Evolutionary conservation across 2,797 vertebrate species (phyloP).

Genomic region (Muscicapa striata): DNA sequence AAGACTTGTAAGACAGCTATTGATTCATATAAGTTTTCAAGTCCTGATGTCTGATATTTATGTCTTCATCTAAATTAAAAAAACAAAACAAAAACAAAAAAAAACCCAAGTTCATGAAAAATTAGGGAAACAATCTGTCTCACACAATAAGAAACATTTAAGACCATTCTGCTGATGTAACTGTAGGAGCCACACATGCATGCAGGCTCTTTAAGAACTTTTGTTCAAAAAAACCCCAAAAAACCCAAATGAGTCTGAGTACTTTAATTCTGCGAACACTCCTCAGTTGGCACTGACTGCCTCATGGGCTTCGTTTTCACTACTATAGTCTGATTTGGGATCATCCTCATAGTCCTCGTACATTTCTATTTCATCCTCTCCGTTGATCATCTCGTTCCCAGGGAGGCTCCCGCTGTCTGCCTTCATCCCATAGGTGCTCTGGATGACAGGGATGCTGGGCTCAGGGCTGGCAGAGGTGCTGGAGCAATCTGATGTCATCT

Average conservation of each 20-base stretch:
- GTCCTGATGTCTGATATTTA: constrained; percentile 91
- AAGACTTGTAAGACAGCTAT: constrained; percentile 92
- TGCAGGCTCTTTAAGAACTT: constrained; percentile 93
- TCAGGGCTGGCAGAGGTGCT: constrained; percentile 97
- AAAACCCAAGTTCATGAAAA: constrained; percentile 82
- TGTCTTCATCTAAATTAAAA: constrained; percentile 88
- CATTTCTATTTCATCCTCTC: constrained; percentile 97
- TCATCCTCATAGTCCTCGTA: constrained; percentile 99
- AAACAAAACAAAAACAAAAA: constrained; percentile 72
- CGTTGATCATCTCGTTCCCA: constrained; percentile 87
- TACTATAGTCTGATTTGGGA: constrained; percentile 99
- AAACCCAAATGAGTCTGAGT: constrained; percentile 75
- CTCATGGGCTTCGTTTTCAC: constrained; percentile 96
- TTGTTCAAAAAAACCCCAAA: constrained; percentile 77
- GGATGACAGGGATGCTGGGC: constrained; percentile 96
- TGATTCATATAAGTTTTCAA: constrained; percentile 93
- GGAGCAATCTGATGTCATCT: constrained; percentile 99
- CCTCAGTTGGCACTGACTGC: constrained; percentile 95
- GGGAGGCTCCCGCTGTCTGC: constrained; percentile 86
- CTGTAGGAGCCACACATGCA: constrained; percentile 92
- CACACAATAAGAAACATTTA: constrained; percentile 97
- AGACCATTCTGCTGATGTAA: constrained; percentile 98
- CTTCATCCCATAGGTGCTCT: constrained; percentile 98
- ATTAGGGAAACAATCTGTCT: constrained; percentile 90
- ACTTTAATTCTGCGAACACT: constrained; percentile 78